Percentiles rank a stretch among this genome's conserved stretches.
Conservation (phyloP, 2,888 invertebrate species). For the Pelosia muscerda region DNA sequence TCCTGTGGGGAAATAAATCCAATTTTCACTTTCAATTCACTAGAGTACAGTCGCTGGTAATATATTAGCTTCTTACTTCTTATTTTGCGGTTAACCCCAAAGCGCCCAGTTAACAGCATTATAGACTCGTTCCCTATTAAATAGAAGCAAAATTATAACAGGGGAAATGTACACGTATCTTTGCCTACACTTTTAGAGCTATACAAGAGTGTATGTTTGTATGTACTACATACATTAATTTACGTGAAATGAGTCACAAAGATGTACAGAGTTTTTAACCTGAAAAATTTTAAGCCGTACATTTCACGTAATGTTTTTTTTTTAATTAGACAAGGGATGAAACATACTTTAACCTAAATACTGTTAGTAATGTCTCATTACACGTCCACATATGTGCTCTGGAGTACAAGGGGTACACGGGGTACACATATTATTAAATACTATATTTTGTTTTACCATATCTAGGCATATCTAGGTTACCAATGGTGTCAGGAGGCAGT, state of each 20-base stretch:
- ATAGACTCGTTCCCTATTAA: not conserved
- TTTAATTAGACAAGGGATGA: constrained; percentile 1
- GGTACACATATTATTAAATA: not conserved
- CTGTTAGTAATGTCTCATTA: not conserved
- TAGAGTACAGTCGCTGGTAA: not conserved
- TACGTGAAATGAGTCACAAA: not conserved
- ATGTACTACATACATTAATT: not conserved
- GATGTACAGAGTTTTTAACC: not conserved
- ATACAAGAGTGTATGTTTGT: not conserved
- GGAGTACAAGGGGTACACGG: too few species aligned
- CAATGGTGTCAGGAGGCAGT: too few species aligned
- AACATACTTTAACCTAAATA: not conserved
- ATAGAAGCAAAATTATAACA: not conserved
- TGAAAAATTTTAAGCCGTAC: not conserved
- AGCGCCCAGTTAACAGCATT: not conserved
- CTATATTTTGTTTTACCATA: not conserved
- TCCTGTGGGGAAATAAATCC: not conserved
- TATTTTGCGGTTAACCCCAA: not conserved
- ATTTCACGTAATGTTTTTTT: constrained; percentile 1
- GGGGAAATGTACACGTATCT: not conserved
- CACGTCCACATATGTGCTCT: not conserved
- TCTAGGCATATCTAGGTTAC: too few species aligned
- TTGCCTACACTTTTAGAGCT: not conserved
- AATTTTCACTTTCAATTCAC: not conserved
- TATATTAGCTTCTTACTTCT: not conserved